Evolutionary conservation across 2,113 vertebrate genomes (phyloP).

Genomic region (Catharus fuscescens): DNA sequence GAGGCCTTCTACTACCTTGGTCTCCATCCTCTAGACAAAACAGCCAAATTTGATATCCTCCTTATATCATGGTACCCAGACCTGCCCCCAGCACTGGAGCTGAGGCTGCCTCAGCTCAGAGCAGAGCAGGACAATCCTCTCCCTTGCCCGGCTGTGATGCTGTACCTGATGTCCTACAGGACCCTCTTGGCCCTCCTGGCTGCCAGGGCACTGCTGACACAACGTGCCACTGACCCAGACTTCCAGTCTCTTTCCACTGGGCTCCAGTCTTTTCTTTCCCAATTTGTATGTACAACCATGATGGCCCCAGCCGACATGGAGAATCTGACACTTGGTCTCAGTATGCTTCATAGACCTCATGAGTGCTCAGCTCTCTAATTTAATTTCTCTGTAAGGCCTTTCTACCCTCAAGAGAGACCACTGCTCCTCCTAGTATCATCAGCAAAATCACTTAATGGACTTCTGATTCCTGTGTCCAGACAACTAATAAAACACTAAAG

Average conservation of each 20-base stretch:
- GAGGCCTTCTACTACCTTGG: neutral
- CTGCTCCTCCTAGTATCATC: neutral
- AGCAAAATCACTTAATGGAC: neutral
- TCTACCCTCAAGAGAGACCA: neutral
- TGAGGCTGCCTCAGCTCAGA: rapidly evolving
- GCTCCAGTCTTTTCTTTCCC: neutral
- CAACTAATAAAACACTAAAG: neutral
- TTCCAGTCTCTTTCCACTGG: neutral
- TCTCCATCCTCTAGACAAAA: neutral
- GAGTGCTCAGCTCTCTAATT: neutral
- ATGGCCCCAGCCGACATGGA: neutral
- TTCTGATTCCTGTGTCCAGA: neutral
- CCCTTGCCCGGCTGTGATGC: rapidly evolving
- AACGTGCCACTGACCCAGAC: neutral
- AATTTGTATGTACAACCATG: neutral
- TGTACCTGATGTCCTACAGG: neutral
- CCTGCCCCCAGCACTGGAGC: rapidly evolving
- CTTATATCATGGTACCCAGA: rapidly evolving
- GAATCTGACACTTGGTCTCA: neutral
- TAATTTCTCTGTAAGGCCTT: neutral
- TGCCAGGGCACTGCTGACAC: neutral
- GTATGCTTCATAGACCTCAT: neutral
- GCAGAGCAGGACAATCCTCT: neutral
- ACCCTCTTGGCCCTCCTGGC: rapidly evolving
- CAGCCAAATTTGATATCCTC: neutral